Base-by-base conservation (phyloP, 2,888 invertebrate genomes). In the Rhagonycha lutea region DNA sequence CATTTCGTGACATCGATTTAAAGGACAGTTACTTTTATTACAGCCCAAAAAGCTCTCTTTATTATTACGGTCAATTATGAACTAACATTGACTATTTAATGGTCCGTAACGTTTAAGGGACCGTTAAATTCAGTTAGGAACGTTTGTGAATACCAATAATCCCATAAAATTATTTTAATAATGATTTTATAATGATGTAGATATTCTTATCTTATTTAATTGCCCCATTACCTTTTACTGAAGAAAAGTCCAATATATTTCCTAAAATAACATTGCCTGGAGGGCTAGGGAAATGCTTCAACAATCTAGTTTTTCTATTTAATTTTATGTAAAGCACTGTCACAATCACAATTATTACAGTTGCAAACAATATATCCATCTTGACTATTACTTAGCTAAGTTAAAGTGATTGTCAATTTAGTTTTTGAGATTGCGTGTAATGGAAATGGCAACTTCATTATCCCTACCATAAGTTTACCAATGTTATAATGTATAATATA, bases 281-380 rank as follows among this genome's bases (percentile, higher is more conserved):
- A 4, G 86, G 86, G 12, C 86, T 86, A 3, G 85, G 86, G 32
- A 69, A 69, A 68, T 60, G 11, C 63, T 32, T 32, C 14, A 73
- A 62, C 7, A 26, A 11, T 47, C 26, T 69, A 11, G 47, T 29
- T 60, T 24, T 65, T 24, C 61, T 67, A 2, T 28, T 23, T 0
- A 24, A 28, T 26, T 68, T 68, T 23, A 68, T 11, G 14, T 28
- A 72, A 61, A 14, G 18, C 60, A 14, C 14, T 4, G 61, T 12
- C 12, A 60, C 61, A 61, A 68, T 11, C 18, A 67, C 18, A 24
- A 68, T 28, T n/a, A 68, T 11, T 12, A 60, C 10, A 1, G 8
- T 61, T 14, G 14, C 10, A 24, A 18, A 24, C 12, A 65, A 12
- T 12, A 18, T 5, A 23, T 24, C 24, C 24, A 65, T 65, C 23